Percentiles rank a stretch among this genome's conserved stretches.
Evolutionary conservation across 2,888 invertebrate genomes (phyloP).

Genomic region (Quadroppia sp.): DNA sequence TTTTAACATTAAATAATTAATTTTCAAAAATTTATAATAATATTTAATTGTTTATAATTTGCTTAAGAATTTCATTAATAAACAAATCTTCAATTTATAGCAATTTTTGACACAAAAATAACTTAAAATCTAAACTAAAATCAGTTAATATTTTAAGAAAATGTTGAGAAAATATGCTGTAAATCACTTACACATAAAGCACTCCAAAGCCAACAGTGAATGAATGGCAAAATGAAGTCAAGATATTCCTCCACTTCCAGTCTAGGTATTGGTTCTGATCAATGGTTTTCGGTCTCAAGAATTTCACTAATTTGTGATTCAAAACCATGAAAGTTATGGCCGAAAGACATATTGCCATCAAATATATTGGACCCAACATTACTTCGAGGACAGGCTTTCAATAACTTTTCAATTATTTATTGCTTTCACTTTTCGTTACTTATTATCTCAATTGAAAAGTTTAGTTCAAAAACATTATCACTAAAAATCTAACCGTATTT

Average conservation of each 20-base stretch:
- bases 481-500: background rate
- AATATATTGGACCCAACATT: background rate
- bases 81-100: too few species aligned
- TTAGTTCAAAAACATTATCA: background rate
- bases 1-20: too few species aligned
- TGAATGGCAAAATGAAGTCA: conserved; percentile 35
- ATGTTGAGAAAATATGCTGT: too few species aligned
- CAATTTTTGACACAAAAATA: too few species aligned
- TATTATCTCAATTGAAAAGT: background rate
- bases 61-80: background rate
- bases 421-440: background rate
- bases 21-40: too few species aligned
- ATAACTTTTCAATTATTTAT: too few species aligned
- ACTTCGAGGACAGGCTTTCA: background rate
- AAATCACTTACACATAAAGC: conserved; percentile 33
- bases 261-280: background rate
- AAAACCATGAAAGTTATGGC: background rate
- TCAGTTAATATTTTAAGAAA: too few species aligned
- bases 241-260: conserved; percentile 41
- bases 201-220: conserved; percentile 25
- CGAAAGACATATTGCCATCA: conserved; percentile 12
- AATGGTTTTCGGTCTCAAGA: background rate
- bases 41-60: too few species aligned
- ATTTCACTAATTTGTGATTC: conserved; percentile 18
- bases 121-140: too few species aligned